Evolutionary conservation across 2,113 vertebrate species (phyloP).

Genomic region (Orcinus orca): DNA sequence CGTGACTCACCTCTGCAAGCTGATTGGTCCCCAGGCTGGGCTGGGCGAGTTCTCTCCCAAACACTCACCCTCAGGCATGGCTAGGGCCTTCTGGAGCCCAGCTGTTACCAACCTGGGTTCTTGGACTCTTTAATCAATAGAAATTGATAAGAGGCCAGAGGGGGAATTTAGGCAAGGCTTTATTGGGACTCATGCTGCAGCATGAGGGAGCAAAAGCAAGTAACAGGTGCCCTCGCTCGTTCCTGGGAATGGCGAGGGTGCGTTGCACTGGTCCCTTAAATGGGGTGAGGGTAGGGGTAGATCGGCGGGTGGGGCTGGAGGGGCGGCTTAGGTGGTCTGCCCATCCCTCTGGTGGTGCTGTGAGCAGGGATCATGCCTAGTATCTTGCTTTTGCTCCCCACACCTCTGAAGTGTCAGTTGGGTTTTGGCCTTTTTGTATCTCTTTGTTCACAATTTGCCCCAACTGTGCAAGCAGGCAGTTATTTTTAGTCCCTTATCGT

Average conservation of each 20-base stretch:
- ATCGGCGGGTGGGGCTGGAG: too few relatives aligned
- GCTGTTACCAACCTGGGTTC: background rate
- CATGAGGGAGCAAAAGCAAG: background rate
- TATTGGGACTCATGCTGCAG: rapidly evolving
- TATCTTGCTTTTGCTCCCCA: background rate
- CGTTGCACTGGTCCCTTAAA: background rate
- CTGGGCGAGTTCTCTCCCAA: background rate
- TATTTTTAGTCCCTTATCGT: background rate
- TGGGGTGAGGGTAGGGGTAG: background rate
- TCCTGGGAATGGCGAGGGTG: background rate
- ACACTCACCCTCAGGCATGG: background rate
- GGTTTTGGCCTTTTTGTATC: background rate
- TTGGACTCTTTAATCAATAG: background rate
- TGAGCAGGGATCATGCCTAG: background rate
- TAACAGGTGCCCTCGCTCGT: background rate
- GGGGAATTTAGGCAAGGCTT: background rate
- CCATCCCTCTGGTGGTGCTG: background rate
- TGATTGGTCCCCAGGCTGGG: background rate
- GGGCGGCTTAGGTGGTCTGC: background rate
- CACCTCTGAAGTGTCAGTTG: background rate
- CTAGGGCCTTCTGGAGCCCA: background rate
- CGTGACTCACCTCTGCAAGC: background rate
- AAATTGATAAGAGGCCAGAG: background rate
- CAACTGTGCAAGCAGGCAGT: background rate
- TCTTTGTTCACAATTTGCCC: background rate